Percentiles rank a stretch among this genome's conserved stretches.
phyloP scores from a whole-genome alignment of 2,113 vertebrate species.

The Chaetops frenatus region DNA sequence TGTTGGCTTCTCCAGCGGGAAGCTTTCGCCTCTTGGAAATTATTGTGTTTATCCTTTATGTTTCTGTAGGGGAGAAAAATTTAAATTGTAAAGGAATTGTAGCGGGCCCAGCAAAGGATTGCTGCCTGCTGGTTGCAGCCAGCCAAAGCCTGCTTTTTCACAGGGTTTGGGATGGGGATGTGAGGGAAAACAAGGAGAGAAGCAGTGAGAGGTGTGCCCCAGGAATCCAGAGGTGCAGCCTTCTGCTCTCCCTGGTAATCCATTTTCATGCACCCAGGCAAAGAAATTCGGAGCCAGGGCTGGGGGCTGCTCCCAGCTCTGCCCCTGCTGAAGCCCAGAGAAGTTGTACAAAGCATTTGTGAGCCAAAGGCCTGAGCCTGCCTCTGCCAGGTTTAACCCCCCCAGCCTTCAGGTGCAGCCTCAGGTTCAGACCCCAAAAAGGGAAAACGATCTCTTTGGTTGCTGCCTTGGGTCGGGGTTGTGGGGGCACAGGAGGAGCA shows the following conservation, averaged over 20 bases:
- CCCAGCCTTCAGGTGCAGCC: neutral
- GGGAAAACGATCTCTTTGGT: neutral
- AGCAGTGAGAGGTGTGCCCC: neutral
- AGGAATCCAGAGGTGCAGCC: neutral
- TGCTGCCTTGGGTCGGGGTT: neutral
- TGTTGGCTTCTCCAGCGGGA: constrained; percentile 9
- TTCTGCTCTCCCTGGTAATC: neutral
- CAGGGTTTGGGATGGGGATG: neutral
- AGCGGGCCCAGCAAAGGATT: rapidly evolving
- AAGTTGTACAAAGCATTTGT: neutral
- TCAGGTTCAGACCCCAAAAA: neutral
- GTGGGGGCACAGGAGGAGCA: neutral
- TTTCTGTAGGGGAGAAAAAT: neutral
- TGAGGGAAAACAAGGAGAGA: neutral
- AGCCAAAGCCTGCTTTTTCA: neutral
- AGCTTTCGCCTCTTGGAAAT: neutral
- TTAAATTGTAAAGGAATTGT: neutral
- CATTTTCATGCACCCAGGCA: neutral
- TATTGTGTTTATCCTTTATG: neutral
- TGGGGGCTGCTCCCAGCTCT: neutral
- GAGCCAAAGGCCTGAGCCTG: neutral
- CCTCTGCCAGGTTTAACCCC: neutral
- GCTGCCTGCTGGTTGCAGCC: neutral
- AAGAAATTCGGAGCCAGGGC: neutral
- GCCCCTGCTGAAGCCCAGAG: neutral